These are phyloP conservation scores for Dicyrtoma fusca DNA, from an alignment of 2,888 invertebrate genomes.

Conservation along the genomic window DNA sequence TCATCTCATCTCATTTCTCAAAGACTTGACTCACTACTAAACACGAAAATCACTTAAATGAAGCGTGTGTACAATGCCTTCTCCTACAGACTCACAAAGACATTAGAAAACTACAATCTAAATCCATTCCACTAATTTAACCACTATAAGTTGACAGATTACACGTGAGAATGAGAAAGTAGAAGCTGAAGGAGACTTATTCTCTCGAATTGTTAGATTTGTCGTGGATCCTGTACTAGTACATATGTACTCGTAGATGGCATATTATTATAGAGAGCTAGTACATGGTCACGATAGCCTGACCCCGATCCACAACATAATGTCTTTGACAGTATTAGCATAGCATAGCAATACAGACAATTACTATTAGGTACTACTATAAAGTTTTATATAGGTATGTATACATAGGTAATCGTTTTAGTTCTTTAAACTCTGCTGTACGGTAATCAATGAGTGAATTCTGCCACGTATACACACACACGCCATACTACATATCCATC, in stretches of 20 bases:
- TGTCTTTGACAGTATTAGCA: neutral
- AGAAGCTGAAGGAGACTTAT: neutral
- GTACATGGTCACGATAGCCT: too few relatives aligned
- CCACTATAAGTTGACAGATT: neutral
- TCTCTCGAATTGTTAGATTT: neutral
- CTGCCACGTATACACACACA: neutral
- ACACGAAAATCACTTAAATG: neutral
- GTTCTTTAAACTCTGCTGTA: too few relatives aligned
- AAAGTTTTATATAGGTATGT: too few relatives aligned
- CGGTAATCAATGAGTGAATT: neutral
- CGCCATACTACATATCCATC: too few relatives aligned
- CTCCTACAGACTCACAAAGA: neutral
- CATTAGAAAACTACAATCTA: neutral
- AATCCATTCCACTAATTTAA: conserved; percentile 12
- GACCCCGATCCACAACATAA: too few relatives aligned
- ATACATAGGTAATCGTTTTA: too few relatives aligned
- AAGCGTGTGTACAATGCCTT: neutral
- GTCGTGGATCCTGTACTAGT: neutral
- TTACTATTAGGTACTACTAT: neutral
- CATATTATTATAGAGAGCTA: too few relatives aligned
- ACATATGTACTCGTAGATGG: too few relatives aligned
- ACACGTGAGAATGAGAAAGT: conserved; percentile 7
- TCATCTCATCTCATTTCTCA: too few relatives aligned
- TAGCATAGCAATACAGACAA: neutral
- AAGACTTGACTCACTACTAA: too few relatives aligned